Conservation (phyloP, 2,797 vertebrate genomes). For the Chaenodraco wilsoni region DNA sequence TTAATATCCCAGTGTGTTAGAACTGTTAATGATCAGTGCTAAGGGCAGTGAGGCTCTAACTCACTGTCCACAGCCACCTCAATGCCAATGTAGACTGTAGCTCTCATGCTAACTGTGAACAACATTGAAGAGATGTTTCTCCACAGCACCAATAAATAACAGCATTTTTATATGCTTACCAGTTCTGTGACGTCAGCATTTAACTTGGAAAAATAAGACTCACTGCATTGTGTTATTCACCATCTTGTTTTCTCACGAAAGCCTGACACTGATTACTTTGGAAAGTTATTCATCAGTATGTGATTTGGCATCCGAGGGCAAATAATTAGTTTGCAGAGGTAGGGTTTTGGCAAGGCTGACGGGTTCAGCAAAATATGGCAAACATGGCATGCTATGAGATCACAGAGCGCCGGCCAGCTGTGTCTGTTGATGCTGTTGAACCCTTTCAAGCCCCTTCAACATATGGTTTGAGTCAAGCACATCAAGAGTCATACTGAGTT, state of each 20-base stretch:
- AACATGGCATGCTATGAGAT: slow-evolving; percentile 68
- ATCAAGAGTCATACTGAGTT: slow-evolving; percentile 54
- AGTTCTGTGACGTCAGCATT: slow-evolving; percentile 50
- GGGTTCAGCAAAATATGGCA: slow-evolving; percentile 58
- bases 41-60: slow-evolving; percentile 60
- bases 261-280: slow-evolving; percentile 34
- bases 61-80: slow-evolving; percentile 59
- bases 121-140: slow-evolving; percentile 29
- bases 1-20: slow-evolving; percentile 79
- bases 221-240: slow-evolving; percentile 32
- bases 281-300: slow-evolving; percentile 57
- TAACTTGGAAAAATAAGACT: slow-evolving; percentile 44
- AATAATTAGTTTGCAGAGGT: slow-evolving; percentile 55
- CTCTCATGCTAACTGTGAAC: slow-evolving; percentile 51
- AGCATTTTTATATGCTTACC: slow-evolving; percentile 47
- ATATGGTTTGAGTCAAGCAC: slow-evolving; percentile 73
- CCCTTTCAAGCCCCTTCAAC: slow-evolving; percentile 59
- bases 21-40: slow-evolving; percentile 69
- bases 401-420: slow-evolving; percentile 68
- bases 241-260: slow-evolving; percentile 34
- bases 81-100: slow-evolving; percentile 40
- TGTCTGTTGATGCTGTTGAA: slow-evolving; percentile 61
- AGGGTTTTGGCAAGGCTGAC: slow-evolving; percentile 46
- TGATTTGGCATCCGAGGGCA: slow-evolving; percentile 45
- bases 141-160: slow-evolving; percentile 46